These are phyloP conservation scores for Ochlodes sylvanus DNA, from an alignment of 2,888 invertebrate genomes.

Conservation along the genomic window DNA sequence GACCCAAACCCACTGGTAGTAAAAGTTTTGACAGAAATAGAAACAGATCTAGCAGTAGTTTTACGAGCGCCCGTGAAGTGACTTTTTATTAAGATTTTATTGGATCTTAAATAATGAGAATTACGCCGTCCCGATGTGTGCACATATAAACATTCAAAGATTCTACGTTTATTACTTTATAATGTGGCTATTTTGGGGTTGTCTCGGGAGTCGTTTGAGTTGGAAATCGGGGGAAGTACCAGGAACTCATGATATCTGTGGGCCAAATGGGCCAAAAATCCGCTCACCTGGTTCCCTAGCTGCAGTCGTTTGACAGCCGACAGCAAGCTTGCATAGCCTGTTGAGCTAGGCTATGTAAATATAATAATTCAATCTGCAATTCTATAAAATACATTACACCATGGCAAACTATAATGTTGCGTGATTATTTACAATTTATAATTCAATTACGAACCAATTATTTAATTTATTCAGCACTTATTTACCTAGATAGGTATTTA, in stretches of 20 bases:
- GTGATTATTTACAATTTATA: background rate
- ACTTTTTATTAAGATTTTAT: constrained; percentile 42
- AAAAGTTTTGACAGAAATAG: constrained; percentile 45
- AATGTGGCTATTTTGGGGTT: constrained; percentile 8
- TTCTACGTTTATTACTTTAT: constrained; percentile 21
- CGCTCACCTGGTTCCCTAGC: too few relatives aligned
- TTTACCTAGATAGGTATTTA: background rate
- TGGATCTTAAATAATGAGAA: constrained; percentile 41
- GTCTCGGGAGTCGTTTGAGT: background rate
- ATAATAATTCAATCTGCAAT: too few relatives aligned
- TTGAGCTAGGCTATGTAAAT: too few relatives aligned
- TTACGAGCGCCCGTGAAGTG: constrained; percentile 44
- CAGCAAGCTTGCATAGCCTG: too few relatives aligned
- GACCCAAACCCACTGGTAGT: constrained; percentile 23
- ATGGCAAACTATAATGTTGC: too few relatives aligned
- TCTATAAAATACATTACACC: too few relatives aligned
- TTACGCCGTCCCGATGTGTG: background rate
- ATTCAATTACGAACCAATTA: background rate
- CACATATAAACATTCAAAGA: constrained; percentile 23
- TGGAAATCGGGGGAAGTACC: background rate
- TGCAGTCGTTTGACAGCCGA: too few relatives aligned
- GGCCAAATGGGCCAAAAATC: too few relatives aligned
- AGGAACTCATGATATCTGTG: too few relatives aligned
- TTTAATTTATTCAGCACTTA: background rate
- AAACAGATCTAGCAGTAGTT: constrained; percentile 46